Conservation (phyloP, 2,113 vertebrate species). For the Heterotis niloticus region DNA sequence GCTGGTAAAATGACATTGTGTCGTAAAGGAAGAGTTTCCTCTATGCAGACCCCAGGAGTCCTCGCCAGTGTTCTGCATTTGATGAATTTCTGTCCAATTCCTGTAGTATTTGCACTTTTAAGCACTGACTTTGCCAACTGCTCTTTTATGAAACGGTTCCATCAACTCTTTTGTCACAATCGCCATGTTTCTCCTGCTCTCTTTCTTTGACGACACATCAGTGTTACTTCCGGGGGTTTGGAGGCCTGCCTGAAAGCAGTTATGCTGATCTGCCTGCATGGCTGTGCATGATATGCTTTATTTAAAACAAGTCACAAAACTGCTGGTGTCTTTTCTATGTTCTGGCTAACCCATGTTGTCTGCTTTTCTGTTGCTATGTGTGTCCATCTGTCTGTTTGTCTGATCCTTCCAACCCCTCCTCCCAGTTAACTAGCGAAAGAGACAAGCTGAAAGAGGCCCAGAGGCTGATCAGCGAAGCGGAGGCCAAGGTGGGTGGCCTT, state of each 20-base stretch:
- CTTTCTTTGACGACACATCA: background rate
- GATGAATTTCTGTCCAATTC: too few species aligned
- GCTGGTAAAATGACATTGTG: too few species aligned
- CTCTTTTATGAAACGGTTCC: background rate
- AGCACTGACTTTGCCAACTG: background rate
- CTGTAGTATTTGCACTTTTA: too few species aligned
- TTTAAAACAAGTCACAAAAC: background rate
- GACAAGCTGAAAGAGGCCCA: constrained; percentile 68
- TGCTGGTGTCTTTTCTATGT: background rate
- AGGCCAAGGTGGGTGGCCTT: constrained; percentile 66
- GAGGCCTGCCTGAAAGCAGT: background rate
- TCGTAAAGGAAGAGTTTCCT: too few species aligned
- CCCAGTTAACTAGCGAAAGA: constrained; percentile 67
- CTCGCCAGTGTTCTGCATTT: too few species aligned
- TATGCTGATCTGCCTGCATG: constrained; percentile 4
- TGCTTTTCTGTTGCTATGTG: constrained; percentile 42
- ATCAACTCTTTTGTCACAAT: too few species aligned
- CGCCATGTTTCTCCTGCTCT: background rate
- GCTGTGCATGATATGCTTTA: background rate
- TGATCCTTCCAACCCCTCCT: constrained; percentile 38
- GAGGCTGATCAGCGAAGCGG: constrained; percentile 63
- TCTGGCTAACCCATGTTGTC: constrained; percentile 4
- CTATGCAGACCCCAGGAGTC: too few species aligned
- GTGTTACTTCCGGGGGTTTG: background rate
- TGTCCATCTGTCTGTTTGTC: constrained; percentile 35